phyloP scores from a whole-genome alignment of 2,888 invertebrate genomes.

The Acronicta aceris region DNA sequence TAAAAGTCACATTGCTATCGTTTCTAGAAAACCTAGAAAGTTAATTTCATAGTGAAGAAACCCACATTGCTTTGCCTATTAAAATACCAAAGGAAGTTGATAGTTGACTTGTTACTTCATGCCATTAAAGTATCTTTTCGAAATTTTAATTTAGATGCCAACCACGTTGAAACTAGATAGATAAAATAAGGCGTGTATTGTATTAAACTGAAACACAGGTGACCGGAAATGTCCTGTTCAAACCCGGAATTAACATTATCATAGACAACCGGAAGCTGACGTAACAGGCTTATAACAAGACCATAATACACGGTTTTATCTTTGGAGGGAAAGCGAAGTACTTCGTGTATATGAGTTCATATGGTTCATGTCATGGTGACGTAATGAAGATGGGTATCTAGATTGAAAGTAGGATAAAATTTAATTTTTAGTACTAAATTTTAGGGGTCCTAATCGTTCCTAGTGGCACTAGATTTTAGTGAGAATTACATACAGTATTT shows the following conservation, averaged over 20 bases:
- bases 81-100: background rate
- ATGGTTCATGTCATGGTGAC: constrained; percentile 15
- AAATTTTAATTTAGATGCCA: background rate
- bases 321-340: constrained; percentile 62
- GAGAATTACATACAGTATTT: too few species aligned
- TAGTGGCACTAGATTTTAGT: too few species aligned
- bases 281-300: constrained; percentile 53
- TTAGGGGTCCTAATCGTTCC: too few species aligned
- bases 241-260: constrained; percentile 39
- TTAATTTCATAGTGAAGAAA: background rate
- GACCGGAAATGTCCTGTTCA: constrained; percentile 26
- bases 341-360: constrained; percentile 16
- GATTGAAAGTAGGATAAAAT: constrained; percentile 24
- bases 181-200: constrained; percentile 1
- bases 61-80: background rate
- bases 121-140: background rate
- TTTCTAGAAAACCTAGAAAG: background rate
- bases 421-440: background rate
- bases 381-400: constrained; percentile 24
- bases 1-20: background rate
- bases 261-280: constrained; percentile 45
- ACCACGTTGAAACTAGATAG: constrained; percentile 15
- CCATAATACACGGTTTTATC: constrained; percentile 43
- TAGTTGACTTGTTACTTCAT: too few species aligned
- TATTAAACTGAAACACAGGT: constrained; percentile 13